phyloP scores from a whole-genome alignment of 2,113 vertebrate genomes.

The Melanerpes formicivorus region DNA sequence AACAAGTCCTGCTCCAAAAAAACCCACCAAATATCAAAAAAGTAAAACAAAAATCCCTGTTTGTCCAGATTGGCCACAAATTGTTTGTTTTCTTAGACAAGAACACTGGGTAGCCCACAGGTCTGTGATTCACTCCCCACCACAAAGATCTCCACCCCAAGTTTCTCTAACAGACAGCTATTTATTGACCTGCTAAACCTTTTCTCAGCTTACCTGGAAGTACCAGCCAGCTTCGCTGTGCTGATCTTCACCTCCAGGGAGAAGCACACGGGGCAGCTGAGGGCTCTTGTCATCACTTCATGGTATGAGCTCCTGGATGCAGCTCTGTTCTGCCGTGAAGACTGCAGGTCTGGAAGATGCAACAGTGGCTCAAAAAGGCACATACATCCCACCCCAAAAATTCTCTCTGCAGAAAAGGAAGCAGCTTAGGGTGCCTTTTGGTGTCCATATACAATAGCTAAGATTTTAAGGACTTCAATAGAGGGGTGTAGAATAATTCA shows the following conservation, averaged over 20 bases:
- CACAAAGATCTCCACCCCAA: background rate
- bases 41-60: background rate
- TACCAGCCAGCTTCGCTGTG: conserved; percentile 73
- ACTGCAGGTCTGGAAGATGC: background rate
- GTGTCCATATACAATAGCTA: background rate
- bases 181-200: background rate
- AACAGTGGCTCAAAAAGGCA: background rate
- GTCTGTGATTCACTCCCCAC: conserved; percentile 18
- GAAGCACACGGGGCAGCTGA: conserved; percentile 55
- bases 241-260: conserved; percentile 73
- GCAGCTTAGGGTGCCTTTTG: background rate
- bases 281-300: conserved; percentile 38
- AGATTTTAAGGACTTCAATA: background rate
- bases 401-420: background rate
- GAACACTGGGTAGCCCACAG: background rate
- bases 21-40: too few species aligned
- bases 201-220: conserved; percentile 69
- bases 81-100: conserved; percentile 32
- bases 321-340: background rate
- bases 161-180: background rate
- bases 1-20: background rate
- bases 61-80: background rate
- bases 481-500: background rate
- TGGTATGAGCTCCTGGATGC: background rate
- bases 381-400: background rate